These are phyloP conservation scores for Cyanoramphus novaezelandiae DNA, from an alignment of 2,113 vertebrate species.

Conservation along the genomic window DNA sequence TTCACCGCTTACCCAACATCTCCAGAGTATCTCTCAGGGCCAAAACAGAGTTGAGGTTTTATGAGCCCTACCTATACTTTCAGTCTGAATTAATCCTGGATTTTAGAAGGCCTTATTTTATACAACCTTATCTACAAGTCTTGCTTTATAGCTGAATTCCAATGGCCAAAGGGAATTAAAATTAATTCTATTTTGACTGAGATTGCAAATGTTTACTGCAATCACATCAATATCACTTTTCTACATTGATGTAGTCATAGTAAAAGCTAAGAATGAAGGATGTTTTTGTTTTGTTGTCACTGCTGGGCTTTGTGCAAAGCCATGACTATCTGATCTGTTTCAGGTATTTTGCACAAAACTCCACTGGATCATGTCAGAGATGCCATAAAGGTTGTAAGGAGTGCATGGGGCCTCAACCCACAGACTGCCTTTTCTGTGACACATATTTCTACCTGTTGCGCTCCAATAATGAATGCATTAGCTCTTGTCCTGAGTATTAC, in stretches of 20 bases:
- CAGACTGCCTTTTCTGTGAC: constrained; percentile 84
- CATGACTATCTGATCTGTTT: not conserved
- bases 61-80: not conserved
- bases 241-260: not conserved
- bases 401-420: constrained; percentile 73
- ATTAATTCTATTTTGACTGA: not conserved
- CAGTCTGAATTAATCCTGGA: not conserved
- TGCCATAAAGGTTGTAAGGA: constrained; percentile 84
- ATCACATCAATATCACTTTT: not conserved
- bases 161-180: not conserved
- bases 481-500: constrained; percentile 82
- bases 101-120: not conserved
- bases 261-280: not conserved
- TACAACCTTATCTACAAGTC: not conserved
- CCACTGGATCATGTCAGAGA: constrained; percentile 73
- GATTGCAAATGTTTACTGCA: not conserved
- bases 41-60: not conserved
- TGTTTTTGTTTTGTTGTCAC: not conserved
- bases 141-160: not conserved
- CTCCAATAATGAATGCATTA: constrained; percentile 72
- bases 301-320: not conserved
- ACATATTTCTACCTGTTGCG: constrained; percentile 76
- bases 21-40: not conserved
- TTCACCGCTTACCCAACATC: not conserved
- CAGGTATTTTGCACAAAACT: constrained; percentile 83